Evolutionary conservation across 1,140 invertebrate genomes (phyloP).

Genomic region (Gryon sp.): DNA sequence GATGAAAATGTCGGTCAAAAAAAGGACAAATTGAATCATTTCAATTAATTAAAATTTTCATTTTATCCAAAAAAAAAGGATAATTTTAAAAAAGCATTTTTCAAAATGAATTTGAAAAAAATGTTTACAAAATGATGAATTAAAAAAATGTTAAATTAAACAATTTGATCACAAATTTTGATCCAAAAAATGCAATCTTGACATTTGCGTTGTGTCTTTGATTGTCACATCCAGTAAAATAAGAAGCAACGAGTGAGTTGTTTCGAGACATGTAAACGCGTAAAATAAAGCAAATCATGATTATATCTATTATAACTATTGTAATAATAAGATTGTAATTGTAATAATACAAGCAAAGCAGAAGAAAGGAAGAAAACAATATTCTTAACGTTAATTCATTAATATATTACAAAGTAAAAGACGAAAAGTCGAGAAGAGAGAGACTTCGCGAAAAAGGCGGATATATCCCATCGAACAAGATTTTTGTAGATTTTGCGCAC

Average conservation of each 20-base stretch:
- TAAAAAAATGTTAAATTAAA: too few species aligned
- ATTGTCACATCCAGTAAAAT: too few species aligned
- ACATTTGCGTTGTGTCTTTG: too few species aligned
- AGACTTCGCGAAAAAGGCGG: slow-evolving; percentile 27
- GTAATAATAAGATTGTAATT: slow-evolving; percentile 13
- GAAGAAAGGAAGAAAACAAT: too few species aligned
- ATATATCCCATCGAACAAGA: slow-evolving; percentile 56
- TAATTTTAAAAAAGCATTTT: neutral
- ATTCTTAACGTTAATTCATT: slow-evolving; percentile 37
- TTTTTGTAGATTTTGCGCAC: slow-evolving; percentile 56
- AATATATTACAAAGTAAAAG: slow-evolving; percentile 35
- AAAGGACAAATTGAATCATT: too few species aligned
- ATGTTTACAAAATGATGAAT: too few species aligned
- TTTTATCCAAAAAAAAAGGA: neutral
- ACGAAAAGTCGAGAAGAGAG: slow-evolving; percentile 10
- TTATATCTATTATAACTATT: slow-evolving; percentile 39
- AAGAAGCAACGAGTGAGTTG: too few species aligned
- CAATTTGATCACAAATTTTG: too few species aligned
- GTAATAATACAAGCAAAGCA: neutral
- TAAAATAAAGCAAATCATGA: slow-evolving; percentile 38
- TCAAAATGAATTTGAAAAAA: too few species aligned
- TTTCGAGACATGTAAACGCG: slow-evolving; percentile 38
- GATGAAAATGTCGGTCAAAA: too few species aligned
- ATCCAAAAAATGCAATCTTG: too few species aligned
- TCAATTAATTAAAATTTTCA: neutral